These are phyloP conservation scores for Pseudomugil gertrudae DNA, from an alignment of 2,797 vertebrate genomes.

Conservation along the genomic window DNA sequence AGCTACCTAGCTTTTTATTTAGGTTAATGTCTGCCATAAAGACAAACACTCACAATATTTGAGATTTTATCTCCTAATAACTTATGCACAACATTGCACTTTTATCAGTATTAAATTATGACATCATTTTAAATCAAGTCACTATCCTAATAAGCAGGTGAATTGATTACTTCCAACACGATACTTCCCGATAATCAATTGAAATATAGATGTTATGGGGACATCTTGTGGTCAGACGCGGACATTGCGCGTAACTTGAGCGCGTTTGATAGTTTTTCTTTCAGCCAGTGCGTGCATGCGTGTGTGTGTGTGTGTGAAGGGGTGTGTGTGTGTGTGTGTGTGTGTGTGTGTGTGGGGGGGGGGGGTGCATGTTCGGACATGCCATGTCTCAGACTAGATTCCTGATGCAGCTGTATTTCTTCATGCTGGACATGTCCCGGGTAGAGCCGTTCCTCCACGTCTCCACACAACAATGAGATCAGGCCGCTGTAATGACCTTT, in stretches of 20 bases:
- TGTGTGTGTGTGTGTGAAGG: too few relatives aligned
- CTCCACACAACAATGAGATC: too few relatives aligned
- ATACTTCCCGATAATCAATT: not conserved
- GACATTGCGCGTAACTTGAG: constrained; percentile 5
- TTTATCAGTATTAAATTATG: not conserved
- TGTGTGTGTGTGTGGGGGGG: too few relatives aligned
- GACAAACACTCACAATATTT: not conserved
- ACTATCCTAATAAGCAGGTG: not conserved
- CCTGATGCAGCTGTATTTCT: not conserved
- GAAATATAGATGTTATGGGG: constrained; percentile 20
- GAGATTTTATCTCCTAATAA: not conserved
- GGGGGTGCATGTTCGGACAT: not conserved
- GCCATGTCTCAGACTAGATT: not conserved
- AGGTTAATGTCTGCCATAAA: too few relatives aligned
- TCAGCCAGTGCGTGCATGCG: not conserved
- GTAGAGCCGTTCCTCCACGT: too few relatives aligned
- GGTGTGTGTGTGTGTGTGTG: too few relatives aligned
- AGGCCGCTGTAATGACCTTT: too few relatives aligned
- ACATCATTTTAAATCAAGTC: not conserved
- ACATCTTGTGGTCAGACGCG: constrained; percentile 57
- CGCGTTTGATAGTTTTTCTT: not conserved
- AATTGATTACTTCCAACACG: not conserved
- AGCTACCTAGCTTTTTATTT: too few relatives aligned
- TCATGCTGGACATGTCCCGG: not conserved
- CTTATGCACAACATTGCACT: not conserved